phyloP scores from a whole-genome alignment of 2,888 invertebrate species.

The Eutolmus rufibarbis region DNA sequence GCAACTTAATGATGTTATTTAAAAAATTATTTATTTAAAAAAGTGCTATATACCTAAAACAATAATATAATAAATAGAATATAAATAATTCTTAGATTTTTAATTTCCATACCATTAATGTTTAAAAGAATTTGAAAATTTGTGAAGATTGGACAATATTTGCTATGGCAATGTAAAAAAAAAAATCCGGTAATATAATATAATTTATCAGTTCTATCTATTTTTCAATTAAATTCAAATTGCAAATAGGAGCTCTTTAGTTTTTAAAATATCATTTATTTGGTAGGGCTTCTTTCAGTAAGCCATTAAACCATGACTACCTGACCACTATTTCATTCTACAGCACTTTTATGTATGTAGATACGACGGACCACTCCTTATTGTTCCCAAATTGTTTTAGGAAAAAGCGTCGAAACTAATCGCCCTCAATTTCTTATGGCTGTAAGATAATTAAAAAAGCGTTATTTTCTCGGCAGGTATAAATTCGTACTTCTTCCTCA shows the following conservation, averaged over 20 bases:
- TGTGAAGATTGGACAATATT: too few species aligned
- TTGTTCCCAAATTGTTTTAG: neutral
- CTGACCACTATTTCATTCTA: neutral
- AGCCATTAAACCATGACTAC: neutral
- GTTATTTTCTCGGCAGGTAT: neutral
- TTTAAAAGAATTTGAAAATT: too few species aligned
- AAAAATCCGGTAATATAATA: too few species aligned
- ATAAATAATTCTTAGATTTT: too few species aligned
- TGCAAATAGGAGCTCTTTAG: too few species aligned
- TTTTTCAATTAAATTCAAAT: neutral
- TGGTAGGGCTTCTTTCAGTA: too few species aligned
- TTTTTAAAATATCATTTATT: too few species aligned
- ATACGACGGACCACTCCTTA: neutral
- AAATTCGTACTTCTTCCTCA: neutral
- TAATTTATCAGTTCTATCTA: too few species aligned
- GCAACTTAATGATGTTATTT: neutral
- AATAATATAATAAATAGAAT: neutral
- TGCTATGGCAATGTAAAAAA: too few species aligned
- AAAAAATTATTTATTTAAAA: neutral
- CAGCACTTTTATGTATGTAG: neutral
- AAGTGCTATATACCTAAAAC: neutral
- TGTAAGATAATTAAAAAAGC: neutral
- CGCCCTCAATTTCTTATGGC: neutral
- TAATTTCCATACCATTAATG: too few species aligned
- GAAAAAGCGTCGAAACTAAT: neutral